phyloP scores from a whole-genome alignment of 2,797 vertebrate genomes.

The Corythornis leucogaster region DNA sequence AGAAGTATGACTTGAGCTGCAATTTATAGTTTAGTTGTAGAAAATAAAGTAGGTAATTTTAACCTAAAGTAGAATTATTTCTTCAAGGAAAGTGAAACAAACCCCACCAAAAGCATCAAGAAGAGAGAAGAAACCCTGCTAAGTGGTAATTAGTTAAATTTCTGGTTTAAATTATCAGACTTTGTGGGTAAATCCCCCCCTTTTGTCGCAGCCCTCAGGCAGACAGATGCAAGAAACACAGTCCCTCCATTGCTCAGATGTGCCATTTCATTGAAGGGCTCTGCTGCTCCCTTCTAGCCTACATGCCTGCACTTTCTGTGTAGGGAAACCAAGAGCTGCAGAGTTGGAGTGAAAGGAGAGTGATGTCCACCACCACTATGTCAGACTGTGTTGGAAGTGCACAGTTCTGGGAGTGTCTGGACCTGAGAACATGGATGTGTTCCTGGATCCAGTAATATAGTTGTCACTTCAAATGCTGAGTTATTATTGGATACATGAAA shows the following conservation, averaged over 20 bases:
- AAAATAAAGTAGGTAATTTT: neutral
- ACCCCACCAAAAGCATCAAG: neutral
- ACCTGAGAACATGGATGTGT: neutral
- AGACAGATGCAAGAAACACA: neutral
- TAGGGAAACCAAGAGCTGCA: neutral
- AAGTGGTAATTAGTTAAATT: neutral
- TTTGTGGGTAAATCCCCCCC: neutral
- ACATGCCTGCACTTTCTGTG: neutral
- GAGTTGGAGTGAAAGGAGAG: neutral
- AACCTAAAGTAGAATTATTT: neutral
- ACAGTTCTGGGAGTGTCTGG: neutral
- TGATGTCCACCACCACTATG: neutral
- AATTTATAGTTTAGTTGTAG: neutral
- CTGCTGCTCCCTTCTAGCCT: neutral
- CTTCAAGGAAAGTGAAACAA: neutral
- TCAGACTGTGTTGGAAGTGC: neutral
- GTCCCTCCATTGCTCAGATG: neutral
- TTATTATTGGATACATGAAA: neutral
- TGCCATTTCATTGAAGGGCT: neutral
- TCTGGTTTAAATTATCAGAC: neutral
- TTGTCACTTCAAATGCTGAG: neutral
- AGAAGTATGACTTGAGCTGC: neutral
- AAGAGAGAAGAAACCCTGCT: neutral
- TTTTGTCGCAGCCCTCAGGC: rapidly evolving
- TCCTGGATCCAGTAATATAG: neutral